Percentiles rank a stretch among this genome's conserved stretches.
Evolutionary conservation across 2,888 invertebrate species (phyloP).

Genomic region (Lymantria monacha): DNA sequence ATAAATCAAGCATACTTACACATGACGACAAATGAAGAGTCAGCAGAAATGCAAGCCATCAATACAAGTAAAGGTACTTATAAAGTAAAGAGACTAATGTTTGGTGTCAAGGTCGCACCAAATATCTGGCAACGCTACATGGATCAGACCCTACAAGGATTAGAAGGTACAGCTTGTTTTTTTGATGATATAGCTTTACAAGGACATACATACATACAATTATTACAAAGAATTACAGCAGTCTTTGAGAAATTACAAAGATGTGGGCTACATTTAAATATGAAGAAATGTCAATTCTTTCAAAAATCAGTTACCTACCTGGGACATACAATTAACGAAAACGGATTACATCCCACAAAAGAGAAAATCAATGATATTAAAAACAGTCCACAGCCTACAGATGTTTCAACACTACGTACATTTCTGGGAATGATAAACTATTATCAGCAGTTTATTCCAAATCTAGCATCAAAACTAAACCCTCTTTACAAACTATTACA

Average conservation of each 20-base stretch:
- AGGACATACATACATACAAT: constrained; percentile 16
- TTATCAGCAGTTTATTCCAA: constrained; percentile 35
- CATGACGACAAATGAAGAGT: background rate
- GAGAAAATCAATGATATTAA: constrained; percentile 1
- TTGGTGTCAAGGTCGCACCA: constrained; percentile 7
- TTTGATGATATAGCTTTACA: constrained; percentile 37
- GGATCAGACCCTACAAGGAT: background rate
- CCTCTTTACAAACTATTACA: constrained; percentile 21
- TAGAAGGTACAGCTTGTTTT: background rate
- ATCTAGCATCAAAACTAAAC: constrained; percentile 24
- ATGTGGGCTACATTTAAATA: background rate
- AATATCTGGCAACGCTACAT: background rate
- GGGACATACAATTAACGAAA: background rate
- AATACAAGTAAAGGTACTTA: constrained; percentile 38
- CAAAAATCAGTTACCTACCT: constrained; percentile 12
- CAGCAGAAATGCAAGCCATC: constrained; percentile 2
- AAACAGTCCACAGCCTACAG: constrained; percentile 4
- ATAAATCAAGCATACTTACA: constrained; percentile 16
- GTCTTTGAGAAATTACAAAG: constrained; percentile 8
- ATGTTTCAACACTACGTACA: constrained; percentile 11
- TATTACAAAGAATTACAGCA: background rate
- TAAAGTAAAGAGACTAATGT: constrained; percentile 27
- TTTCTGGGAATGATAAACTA: constrained; percentile 31
- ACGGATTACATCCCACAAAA: background rate
- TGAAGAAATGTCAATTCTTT: constrained; percentile 23